Conservation (phyloP, 2,113 vertebrate genomes). For the Lycaon pictus region DNA sequence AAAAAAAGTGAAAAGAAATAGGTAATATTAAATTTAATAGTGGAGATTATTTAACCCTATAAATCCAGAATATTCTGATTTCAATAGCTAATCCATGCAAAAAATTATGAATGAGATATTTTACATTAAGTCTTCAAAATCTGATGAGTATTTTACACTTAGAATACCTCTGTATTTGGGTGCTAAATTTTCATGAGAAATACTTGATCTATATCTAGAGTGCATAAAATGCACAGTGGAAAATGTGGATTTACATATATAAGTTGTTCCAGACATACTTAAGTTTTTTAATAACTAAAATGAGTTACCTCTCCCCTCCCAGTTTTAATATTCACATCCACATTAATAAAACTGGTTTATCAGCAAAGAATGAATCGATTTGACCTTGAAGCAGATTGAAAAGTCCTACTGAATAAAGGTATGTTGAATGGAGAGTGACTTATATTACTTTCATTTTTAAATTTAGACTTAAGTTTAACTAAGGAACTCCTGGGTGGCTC, state of each 20-base stretch:
- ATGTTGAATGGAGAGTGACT: background rate
- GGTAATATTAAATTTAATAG: background rate
- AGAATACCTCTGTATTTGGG: background rate
- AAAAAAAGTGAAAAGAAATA: background rate
- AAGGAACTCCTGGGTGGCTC: background rate
- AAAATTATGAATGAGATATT: background rate
- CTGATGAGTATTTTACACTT: background rate
- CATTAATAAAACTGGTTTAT: slow-evolving; percentile 4
- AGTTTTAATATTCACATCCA: background rate
- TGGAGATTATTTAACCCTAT: background rate
- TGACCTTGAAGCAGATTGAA: slow-evolving; percentile 29
- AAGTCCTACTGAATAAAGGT: slow-evolving; percentile 1
- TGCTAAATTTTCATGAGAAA: background rate
- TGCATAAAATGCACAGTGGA: background rate
- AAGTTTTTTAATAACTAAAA: background rate
- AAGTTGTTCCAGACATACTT: background rate
- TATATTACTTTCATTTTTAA: slow-evolving; percentile 16
- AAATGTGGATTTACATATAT: background rate
- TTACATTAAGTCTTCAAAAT: slow-evolving; percentile 36
- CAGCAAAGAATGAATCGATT: background rate
- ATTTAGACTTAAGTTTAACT: slow-evolving; percentile 49
- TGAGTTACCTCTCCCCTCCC: background rate
- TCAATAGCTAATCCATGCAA: background rate
- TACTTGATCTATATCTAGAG: background rate
- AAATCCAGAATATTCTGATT: background rate